Evolutionary conservation across 2,888 invertebrate genomes (phyloP).

Genomic region (Therioaphis trifolii): DNA sequence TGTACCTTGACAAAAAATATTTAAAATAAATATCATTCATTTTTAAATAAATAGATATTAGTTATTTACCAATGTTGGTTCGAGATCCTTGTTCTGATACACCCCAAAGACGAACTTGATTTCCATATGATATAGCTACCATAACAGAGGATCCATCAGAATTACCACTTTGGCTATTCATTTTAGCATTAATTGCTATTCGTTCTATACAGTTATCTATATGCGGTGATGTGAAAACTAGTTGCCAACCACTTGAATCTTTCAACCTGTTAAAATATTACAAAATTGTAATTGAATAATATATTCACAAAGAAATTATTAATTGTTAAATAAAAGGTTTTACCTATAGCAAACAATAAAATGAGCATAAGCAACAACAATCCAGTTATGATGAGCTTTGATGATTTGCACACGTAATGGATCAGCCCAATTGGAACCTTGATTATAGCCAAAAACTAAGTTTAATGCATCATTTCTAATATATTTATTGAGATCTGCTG

Average conservation of each 20-base stretch:
- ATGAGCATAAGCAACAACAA: constrained; percentile 95
- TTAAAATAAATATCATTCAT: constrained; percentile 57
- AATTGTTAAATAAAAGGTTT: constrained; percentile 63
- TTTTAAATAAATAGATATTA: constrained; percentile 60
- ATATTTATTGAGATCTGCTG: constrained; percentile 79
- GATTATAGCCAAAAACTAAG: constrained; percentile 75
- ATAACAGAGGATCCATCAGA: constrained; percentile 75
- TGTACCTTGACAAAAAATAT: constrained; percentile 76
- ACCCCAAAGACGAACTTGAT: constrained; percentile 82
- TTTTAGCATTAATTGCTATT: constrained; percentile 81
- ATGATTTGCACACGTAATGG: constrained; percentile 90
- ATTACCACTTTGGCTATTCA: constrained; percentile 69
- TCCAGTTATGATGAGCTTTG: constrained; percentile 97
- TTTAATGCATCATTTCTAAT: constrained; percentile 77
- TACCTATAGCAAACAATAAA: constrained; percentile 94
- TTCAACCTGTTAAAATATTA: constrained; percentile 76
- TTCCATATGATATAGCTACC: constrained; percentile 85
- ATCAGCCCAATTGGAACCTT: constrained; percentile 81
- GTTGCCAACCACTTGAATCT: constrained; percentile 96
- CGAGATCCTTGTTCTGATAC: constrained; percentile 81
- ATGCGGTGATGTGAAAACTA: constrained; percentile 92
- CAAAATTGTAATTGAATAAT: neutral
- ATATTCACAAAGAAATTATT: neutral
- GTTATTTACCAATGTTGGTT: constrained; percentile 79
- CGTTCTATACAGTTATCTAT: constrained; percentile 90